These are phyloP conservation scores for Eupsittula cactorum DNA, from an alignment of 2,113 vertebrate species.

Conservation along the genomic window DNA sequence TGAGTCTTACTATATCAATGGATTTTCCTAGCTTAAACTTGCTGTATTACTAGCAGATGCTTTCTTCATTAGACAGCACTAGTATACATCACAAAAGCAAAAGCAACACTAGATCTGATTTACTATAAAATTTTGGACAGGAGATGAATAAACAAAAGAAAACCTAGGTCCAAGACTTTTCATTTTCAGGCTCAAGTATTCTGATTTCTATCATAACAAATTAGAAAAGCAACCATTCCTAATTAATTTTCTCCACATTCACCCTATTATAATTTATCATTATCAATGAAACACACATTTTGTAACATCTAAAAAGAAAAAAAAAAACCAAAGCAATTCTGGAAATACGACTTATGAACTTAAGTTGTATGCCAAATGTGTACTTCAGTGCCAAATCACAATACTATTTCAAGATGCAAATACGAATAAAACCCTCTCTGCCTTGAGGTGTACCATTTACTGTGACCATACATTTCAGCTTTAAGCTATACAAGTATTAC, in stretches of 20 bases:
- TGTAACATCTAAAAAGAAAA: background rate
- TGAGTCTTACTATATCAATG: background rate
- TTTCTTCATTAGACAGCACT: background rate
- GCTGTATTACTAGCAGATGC: background rate
- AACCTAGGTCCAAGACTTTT: background rate
- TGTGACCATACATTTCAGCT: background rate
- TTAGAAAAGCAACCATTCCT: background rate
- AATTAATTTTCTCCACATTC: background rate
- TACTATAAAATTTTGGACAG: background rate
- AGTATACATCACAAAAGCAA: background rate
- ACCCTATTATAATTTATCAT: background rate
- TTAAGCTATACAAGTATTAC: background rate
- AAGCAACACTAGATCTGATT: background rate
- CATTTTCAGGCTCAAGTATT: background rate
- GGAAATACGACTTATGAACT: background rate
- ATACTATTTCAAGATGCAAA: background rate
- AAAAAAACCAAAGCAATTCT: background rate
- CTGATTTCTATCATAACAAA: background rate
- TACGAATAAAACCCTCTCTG: background rate
- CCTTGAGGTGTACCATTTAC: background rate
- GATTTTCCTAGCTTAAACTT: background rate
- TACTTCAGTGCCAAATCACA: background rate
- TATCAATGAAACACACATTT: background rate
- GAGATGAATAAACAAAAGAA: background rate
- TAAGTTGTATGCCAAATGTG: background rate